A percentile compares a stretch with the other conserved stretches of the same genome.
Evolutionary conservation across 1,140 invertebrate species (phyloP).

Genomic region (Drosophila subobscura): DNA sequence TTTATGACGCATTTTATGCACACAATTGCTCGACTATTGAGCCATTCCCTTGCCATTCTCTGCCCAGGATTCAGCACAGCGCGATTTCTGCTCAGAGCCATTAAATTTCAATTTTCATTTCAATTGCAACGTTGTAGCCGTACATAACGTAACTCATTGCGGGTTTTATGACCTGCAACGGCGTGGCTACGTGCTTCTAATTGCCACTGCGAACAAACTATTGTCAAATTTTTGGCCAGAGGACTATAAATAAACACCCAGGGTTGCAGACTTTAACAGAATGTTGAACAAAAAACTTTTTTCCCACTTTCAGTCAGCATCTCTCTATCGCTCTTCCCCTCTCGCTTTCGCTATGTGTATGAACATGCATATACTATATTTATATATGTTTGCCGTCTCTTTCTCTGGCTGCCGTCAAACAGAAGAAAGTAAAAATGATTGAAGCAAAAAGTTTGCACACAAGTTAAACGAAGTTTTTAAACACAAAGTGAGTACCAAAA

Average conservation of each 20-base stretch:
- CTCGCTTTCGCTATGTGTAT: not conserved
- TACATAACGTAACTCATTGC: constrained; percentile 31
- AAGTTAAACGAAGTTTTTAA: constrained; percentile 63
- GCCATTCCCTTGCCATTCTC: constrained; percentile 16
- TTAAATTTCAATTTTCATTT: constrained; percentile 54
- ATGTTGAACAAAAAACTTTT: constrained; percentile 33
- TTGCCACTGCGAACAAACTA: constrained; percentile 57
- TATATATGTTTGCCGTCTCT: not conserved
- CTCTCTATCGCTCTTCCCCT: not conserved
- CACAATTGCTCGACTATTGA: constrained; percentile 30
- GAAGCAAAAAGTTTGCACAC: constrained; percentile 58
- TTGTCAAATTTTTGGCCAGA: constrained; percentile 47
- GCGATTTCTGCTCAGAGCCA: not conserved
- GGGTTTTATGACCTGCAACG: constrained; percentile 57
- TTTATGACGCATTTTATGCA: constrained; percentile 61
- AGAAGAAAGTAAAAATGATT: constrained; percentile 58
- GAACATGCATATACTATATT: not conserved
- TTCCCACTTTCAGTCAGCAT: not conserved
- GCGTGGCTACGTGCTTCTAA: constrained; percentile 43
- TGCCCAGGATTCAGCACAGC: constrained; percentile 3
- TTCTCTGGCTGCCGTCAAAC: constrained; percentile 6
- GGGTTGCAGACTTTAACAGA: constrained; percentile 36
- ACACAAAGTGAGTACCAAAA: constrained; percentile 4
- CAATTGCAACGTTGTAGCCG: constrained; percentile 48
- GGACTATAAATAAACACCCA: constrained; percentile 64